A percentile compares a stretch with the other conserved stretches of the same genome.
Conservation (phyloP, 1,140 invertebrate species). For the Sesamia nonagrioides region DNA sequence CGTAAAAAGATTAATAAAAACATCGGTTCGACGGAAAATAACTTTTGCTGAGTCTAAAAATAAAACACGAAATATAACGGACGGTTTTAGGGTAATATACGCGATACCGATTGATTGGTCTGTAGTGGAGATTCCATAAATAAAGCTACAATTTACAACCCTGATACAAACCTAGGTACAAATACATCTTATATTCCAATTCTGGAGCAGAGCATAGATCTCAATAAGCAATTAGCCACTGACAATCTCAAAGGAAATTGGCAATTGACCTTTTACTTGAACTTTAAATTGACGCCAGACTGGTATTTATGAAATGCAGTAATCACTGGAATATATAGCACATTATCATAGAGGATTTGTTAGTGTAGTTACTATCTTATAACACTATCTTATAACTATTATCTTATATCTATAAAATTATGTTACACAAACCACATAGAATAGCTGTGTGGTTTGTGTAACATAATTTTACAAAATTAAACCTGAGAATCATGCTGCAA, state of each 20-base stretch:
- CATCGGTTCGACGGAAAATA: constrained; percentile 2
- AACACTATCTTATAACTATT: neutral
- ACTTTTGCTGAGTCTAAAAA: constrained; percentile 13
- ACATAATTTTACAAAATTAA: no score
- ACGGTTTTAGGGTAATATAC: constrained; percentile 21
- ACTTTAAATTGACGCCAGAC: constrained; percentile 71
- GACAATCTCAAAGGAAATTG: constrained; percentile 84
- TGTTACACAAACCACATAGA: no score
- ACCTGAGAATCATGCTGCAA: no score
- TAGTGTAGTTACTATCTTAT: neutral
- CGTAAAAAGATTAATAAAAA: constrained; percentile 5
- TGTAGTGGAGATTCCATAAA: neutral
- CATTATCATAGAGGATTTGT: constrained; percentile 38
- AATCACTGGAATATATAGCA: constrained; percentile 37
- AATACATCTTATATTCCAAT: neutral
- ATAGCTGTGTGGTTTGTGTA: no score
- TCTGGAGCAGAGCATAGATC: constrained; percentile 14
- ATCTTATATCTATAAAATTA: neutral
- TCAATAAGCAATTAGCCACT: constrained; percentile 75
- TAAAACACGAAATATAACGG: constrained; percentile 3
- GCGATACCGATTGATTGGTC: neutral
- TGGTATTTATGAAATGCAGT: constrained; percentile 55
- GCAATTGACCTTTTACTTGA: constrained; percentile 82
- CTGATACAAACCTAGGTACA: neutral
- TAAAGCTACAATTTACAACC: neutral